Conservation (phyloP, 2,888 invertebrate genomes). For the Ophion obscuratus region DNA sequence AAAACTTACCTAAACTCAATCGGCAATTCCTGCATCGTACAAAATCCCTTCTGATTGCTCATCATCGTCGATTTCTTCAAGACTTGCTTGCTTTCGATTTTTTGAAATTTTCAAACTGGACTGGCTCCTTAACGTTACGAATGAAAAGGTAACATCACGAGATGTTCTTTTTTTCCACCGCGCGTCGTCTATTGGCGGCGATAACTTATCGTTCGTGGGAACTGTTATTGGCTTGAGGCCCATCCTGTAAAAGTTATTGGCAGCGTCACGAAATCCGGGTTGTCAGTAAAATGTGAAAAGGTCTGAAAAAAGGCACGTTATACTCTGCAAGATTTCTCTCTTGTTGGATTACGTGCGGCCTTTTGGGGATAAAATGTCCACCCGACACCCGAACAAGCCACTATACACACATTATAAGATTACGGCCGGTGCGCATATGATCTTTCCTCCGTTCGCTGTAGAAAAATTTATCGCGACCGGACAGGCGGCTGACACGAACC, state of each 20-base stretch:
- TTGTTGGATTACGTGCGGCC: conserved; percentile 1
- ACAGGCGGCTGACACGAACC: conserved; percentile 66
- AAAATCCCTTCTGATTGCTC: too few species aligned
- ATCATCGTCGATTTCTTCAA: too few species aligned
- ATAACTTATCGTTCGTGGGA: not conserved
- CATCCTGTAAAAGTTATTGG: not conserved
- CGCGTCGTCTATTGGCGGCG: not conserved
- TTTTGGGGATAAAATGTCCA: conserved; percentile 33
- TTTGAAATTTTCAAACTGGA: too few species aligned
- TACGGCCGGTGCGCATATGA: conserved; percentile 43
- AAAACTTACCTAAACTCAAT: too few species aligned
- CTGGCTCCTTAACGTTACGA: not conserved
- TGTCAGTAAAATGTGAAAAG: conserved; percentile 26
- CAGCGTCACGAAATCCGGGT: not conserved
- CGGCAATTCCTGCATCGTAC: too few species aligned
- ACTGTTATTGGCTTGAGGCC: not conserved
- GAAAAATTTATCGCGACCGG: conserved; percentile 65
- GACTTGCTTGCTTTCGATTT: too few species aligned
- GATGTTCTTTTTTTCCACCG: not conserved
- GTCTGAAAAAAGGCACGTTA: not conserved
- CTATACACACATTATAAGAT: conserved; percentile 46
- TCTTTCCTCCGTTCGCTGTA: conserved; percentile 59
- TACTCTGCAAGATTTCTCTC: conserved; percentile 1
- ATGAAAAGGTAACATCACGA: not conserved
- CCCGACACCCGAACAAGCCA: conserved; percentile 37